phyloP scores from a whole-genome alignment of 2,113 vertebrate species.

The Romanogobio albipinnatus region DNA sequence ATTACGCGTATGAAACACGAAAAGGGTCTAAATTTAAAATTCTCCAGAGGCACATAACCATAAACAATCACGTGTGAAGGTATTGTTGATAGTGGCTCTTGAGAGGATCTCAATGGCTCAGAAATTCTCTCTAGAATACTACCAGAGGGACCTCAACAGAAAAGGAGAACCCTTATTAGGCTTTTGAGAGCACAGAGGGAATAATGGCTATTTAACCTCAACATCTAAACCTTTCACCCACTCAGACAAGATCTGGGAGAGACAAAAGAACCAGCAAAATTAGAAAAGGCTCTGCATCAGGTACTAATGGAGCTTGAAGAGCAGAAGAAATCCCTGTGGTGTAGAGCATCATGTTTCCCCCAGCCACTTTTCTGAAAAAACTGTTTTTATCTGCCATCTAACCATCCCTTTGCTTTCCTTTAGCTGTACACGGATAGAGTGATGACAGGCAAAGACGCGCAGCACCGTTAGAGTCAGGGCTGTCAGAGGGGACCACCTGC shows the following conservation, averaged over 20 bases:
- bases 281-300: conserved; percentile 54
- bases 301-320: conserved; percentile 73
- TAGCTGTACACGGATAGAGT: conserved; percentile 59
- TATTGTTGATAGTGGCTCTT: conserved; percentile 23
- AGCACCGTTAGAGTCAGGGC: conserved; percentile 42
- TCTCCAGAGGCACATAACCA: neutral
- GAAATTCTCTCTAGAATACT: neutral
- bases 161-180: conserved; percentile 37
- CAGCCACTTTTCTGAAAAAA: conserved; percentile 23
- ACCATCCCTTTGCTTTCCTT: conserved; percentile 70
- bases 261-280: conserved; percentile 20
- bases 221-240: conserved; percentile 23
- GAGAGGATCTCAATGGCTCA: conserved; percentile 19
- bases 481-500: conserved; percentile 72
- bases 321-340: conserved; percentile 59
- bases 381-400: conserved; percentile 62
- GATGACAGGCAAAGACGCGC: conserved; percentile 56
- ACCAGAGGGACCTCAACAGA: conserved; percentile 10
- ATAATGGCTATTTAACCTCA: conserved; percentile 42
- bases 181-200: conserved; percentile 18
- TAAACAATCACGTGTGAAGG: conserved; percentile 16
- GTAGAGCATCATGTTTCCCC: conserved; percentile 63
- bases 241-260: conserved; percentile 37
- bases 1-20: neutral
- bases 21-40: neutral